Base-by-base conservation (phyloP, 2,113 vertebrate species). In the Stegostoma tigrinum region DNA sequence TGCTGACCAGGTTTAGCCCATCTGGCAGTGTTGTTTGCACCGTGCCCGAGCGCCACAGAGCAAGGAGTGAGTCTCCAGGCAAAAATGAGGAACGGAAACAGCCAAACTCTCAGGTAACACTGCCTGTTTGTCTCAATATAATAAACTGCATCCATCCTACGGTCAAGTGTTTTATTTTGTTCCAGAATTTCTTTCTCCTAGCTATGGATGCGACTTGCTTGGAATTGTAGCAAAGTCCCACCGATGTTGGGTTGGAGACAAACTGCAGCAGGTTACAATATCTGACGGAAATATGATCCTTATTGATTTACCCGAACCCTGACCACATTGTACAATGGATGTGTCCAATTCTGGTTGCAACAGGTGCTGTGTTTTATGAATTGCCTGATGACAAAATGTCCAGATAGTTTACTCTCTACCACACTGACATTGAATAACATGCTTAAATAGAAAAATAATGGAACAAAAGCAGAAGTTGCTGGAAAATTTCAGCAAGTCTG, bases 11-110 rank as follows among this genome's bases (percentile, higher is more conserved):
- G 98, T 99, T 98, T 96, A 99, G 99, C 97, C 99, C 99, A 96
- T 98, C 98, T n/a, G 99, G 98, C 97, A 99, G 98, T 94, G 98
- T 99, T 96, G 98, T 98, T 95, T 95, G 94, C 38, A 97, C 99
- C 96, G 97, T 98, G 96, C 97, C 98, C 0, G 99, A 99, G 96
- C 98, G 98, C 95, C 98, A 98, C 97, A 98, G 99, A 97, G 99
- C 99, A 86, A 98, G 98, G 97, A 99, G 99, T 12, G 99, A 99
- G 96, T 99, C 99, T 97, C 99, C 99, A 0, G 98, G 98, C 97
- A 97, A 98, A 97, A 97, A 98, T 96, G 98, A 99, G 95, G 99
- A 99, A 95, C 98, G 98, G 96, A 98, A 98, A 96, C 98, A 98
- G 95, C 97, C 98, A 96, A 98, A 96, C 96, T 98, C 98, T 96